These are phyloP conservation scores for Microctonus hyperodae DNA, from an alignment of 2,888 invertebrate genomes.

Conservation along the genomic window DNA sequence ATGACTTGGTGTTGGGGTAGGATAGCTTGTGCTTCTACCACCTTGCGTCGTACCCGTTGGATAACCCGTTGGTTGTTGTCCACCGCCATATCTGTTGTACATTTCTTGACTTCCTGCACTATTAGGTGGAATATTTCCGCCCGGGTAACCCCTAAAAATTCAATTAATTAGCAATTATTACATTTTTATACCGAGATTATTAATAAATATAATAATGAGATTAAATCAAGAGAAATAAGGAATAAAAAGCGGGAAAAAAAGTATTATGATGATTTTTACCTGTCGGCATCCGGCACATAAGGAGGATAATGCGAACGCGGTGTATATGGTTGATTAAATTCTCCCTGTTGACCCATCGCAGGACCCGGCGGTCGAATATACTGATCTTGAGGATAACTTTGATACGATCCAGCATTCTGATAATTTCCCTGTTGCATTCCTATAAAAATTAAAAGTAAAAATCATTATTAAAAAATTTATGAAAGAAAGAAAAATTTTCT, in stretches of 20 bases:
- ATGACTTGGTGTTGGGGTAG: conserved; percentile 67
- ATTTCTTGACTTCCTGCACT: conserved; percentile 60
- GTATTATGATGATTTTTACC: conserved; percentile 42
- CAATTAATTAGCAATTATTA: conserved; percentile 19
- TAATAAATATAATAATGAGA: background rate
- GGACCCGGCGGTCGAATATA: conserved; percentile 62
- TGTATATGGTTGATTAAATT: conserved; percentile 65
- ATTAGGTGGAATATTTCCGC: conserved; percentile 58
- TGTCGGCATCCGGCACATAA: conserved; percentile 61
- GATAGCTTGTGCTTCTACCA: conserved; percentile 64
- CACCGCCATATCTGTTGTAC: conserved; percentile 60
- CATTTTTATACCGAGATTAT: too few relatives aligned
- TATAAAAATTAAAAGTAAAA: conserved; percentile 35
- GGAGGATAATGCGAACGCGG: conserved; percentile 63
- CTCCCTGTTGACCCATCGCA: conserved; percentile 58
- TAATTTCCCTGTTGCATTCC: conserved; percentile 63
- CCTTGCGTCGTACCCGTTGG: conserved; percentile 54
- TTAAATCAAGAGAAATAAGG: background rate
- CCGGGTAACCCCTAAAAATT: conserved; percentile 58
- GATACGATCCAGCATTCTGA: conserved; percentile 63
- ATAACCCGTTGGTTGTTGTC: conserved; percentile 57
- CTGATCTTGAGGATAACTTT: conserved; percentile 64
- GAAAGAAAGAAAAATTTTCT: background rate
- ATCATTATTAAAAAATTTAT: background rate
- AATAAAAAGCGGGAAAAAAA: background rate